These are phyloP conservation scores for Caradrina kadenii DNA, from an alignment of 2,888 invertebrate species.

Conservation along the genomic window DNA sequence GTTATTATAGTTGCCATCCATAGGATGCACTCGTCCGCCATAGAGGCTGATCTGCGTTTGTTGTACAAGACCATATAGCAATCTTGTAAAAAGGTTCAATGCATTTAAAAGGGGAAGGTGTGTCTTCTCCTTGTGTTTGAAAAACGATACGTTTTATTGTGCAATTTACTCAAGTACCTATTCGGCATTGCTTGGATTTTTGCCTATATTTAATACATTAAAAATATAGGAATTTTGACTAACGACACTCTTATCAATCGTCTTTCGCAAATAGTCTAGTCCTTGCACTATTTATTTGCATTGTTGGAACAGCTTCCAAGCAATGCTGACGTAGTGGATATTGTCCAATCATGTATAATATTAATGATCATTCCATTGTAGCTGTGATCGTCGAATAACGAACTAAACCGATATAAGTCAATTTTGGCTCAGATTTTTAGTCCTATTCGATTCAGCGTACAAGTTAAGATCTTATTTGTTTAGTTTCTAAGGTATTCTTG, in stretches of 20 bases:
- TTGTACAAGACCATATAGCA: conserved; percentile 57
- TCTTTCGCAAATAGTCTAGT: conserved; percentile 27
- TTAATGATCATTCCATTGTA: conserved; percentile 57
- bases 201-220: neutral
- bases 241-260: neutral
- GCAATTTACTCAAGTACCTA: conserved; percentile 24
- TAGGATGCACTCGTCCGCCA: conserved; percentile 53
- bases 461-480: neutral
- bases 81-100: conserved; percentile 60
- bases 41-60: conserved; percentile 50
- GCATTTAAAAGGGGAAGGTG: conserved; percentile 55
- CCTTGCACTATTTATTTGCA: conserved; percentile 16
- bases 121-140: conserved; percentile 43
- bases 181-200: conserved; percentile 44
- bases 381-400: conserved; percentile 64
- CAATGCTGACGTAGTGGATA: conserved; percentile 35
- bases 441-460: conserved; percentile 2
- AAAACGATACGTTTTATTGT: conserved; percentile 45
- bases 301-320: conserved; percentile 19
- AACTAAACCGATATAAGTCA: conserved; percentile 25
- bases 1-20: conserved; percentile 41
- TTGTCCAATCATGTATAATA: conserved; percentile 38
- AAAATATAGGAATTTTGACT: neutral
- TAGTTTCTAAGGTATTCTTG: conserved; percentile 1
- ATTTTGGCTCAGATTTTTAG: conserved; percentile 7